Evolutionary conservation across 2,888 invertebrate genomes (phyloP), one percentile per base, ranked within the genome.

Genomic region (Sicus ferrugineus): DNA sequence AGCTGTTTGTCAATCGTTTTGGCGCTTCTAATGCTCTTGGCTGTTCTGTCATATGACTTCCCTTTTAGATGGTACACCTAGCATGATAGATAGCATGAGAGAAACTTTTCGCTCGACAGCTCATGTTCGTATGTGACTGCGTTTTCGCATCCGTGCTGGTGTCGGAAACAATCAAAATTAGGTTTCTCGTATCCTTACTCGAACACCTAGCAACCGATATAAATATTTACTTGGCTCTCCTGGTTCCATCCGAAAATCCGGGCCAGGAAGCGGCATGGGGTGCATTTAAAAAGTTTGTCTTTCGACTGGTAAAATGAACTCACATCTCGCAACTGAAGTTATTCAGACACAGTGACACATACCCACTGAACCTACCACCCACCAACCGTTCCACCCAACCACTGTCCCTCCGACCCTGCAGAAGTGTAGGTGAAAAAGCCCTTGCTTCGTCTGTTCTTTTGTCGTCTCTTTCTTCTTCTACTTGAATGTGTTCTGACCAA

Each of bases 281-380:
- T 3, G 11, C 21, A 1, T 52, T 50, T 52, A 16, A 65, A 69
- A 68, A 69, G 34, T 59, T 69, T 21, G 50, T 66, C 66, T 61
- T 66, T 42, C 50, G 48, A 66, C 70, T 30, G 67, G 63, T 67
- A 65, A 65, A 65, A 64, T 71, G 70, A 68, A 71, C 70, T 68
- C 54, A 46, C 58, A 34, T 28, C 54, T 28, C 52, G 64, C 1
- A 23, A 52, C n/a, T 52, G n/a, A 52, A 23, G 2, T 52, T 26
- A 52, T 52, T 52, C 21, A 52, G n/a, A 50, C n/a, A 4, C 42
- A 42, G 42, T 1, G 16, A 3, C 1, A 42, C 42, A 42, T 1
- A 42, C 34, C 7, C 1, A 34, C 9, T 34, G 1, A 14, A 14
- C 1, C 34, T 9, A 14, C 7, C 9, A 2, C 9, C 7, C 2